These are phyloP conservation scores for Molossus molossus DNA, from an alignment of 2,797 vertebrate genomes.

Conservation along the genomic window DNA sequence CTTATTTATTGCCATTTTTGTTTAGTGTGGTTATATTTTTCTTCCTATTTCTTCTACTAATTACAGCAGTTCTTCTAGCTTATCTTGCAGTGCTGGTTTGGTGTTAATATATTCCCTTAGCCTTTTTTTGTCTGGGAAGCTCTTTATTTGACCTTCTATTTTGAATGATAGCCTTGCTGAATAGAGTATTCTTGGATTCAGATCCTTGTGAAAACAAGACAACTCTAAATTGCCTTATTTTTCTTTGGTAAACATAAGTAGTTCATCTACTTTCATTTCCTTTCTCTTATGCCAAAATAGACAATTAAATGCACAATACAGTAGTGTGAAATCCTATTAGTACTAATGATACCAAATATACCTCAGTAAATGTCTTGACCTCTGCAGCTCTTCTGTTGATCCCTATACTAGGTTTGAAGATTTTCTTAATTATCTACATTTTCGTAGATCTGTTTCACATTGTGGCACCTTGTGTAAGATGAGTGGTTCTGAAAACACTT, in stretches of 20 bases:
- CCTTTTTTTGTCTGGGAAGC: no score
- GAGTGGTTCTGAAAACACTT: constrained; percentile 60
- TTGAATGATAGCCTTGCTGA: no score
- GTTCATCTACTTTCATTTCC: constrained; percentile 39
- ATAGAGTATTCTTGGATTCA: no score
- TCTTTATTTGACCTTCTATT: no score
- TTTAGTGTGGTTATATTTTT: no score
- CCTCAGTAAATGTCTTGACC: neutral
- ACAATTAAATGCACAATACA: constrained; percentile 9
- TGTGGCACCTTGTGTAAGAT: neutral
- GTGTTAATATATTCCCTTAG: no score
- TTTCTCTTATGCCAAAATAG: constrained; percentile 66
- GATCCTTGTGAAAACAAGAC: neutral
- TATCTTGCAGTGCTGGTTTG: no score
- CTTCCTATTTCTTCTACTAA: no score
- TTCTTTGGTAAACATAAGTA: constrained; percentile 24
- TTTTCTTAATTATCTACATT: constrained; percentile 1
- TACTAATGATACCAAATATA: neutral
- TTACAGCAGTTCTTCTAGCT: no score
- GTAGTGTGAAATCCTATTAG: neutral
- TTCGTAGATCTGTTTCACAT: neutral
- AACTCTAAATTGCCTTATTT: neutral
- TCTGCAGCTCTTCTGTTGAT: neutral
- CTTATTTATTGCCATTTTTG: no score
- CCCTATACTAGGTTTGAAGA: neutral